Percentiles rank a stretch among this genome's conserved stretches.
These are phyloP conservation scores for Acheta domesticus DNA, from an alignment of 2,888 invertebrate genomes.

Conservation along the genomic window DNA sequence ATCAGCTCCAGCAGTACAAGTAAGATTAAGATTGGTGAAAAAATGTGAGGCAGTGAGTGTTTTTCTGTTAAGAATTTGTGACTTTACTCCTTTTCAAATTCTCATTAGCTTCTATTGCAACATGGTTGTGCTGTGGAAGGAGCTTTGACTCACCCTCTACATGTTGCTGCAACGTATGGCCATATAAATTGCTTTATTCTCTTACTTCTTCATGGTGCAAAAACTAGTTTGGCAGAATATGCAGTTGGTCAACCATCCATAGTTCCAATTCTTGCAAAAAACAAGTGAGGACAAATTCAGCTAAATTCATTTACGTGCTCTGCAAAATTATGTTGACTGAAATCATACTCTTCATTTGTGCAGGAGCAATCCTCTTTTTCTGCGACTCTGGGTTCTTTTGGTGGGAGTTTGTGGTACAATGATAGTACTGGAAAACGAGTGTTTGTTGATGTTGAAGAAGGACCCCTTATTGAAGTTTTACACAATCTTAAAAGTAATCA, in stretches of 20 bases:
- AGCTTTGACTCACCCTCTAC: constrained; percentile 22
- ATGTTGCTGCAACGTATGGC: constrained; percentile 22
- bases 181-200: constrained; percentile 25
- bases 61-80: background rate
- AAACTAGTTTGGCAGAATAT: background rate
- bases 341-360: too few species aligned
- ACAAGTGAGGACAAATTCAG: background rate
- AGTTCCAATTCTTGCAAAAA: background rate
- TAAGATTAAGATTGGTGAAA: background rate
- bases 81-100: background rate
- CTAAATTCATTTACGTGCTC: too few species aligned
- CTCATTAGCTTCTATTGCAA: constrained; percentile 27
- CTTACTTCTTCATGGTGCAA: constrained; percentile 24
- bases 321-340: too few species aligned
- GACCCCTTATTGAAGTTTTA: background rate
- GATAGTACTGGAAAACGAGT: background rate
- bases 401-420: constrained; percentile 25
- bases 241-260: background rate
- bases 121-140: constrained; percentile 25
- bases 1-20: constrained; percentile 20
- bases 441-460: constrained; percentile 20
- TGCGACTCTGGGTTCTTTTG: constrained; percentile 27
- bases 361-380: constrained; percentile 20
- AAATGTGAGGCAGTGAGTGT: too few species aligned
- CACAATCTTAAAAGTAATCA: constrained; percentile 23